A percentile compares a stretch with the other conserved stretches of the same genome.
These are phyloP conservation scores for Rhodophaea formosa DNA, from an alignment of 2,888 invertebrate genomes.

Conservation along the genomic window DNA sequence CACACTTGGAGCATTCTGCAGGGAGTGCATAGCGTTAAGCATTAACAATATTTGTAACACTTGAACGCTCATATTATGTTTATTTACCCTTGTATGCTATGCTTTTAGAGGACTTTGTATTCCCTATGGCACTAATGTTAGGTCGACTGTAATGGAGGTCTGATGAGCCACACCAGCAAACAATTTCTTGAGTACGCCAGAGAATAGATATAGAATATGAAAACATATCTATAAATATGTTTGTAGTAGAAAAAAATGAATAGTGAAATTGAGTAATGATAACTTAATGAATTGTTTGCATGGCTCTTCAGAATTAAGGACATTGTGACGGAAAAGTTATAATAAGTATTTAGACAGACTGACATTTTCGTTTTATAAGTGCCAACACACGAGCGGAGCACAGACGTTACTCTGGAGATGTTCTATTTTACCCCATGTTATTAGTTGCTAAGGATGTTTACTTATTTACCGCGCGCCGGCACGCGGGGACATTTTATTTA, in stretches of 20 bases:
- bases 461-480: conserved; percentile 37
- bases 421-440: conserved; percentile 57
- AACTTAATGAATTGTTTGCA: background rate
- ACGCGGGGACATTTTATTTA: conserved; percentile 37
- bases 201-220: background rate
- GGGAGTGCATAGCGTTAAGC: conserved; percentile 49
- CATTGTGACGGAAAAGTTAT: conserved; percentile 2
- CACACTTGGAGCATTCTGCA: conserved; percentile 41
- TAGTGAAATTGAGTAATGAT: background rate
- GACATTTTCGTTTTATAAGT: conserved; percentile 29
- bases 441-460: conserved; percentile 49
- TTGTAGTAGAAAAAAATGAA: background rate
- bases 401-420: conserved; percentile 37
- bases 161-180: conserved; percentile 1
- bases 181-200: background rate
- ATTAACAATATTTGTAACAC: conserved; percentile 46
- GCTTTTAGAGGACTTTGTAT: conserved; percentile 41
- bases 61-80: conserved; percentile 50
- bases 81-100: conserved; percentile 44
- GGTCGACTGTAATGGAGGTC: conserved; percentile 12
- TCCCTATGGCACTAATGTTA: conserved; percentile 34
- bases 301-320: background rate
- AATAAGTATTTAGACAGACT: conserved; percentile 16
- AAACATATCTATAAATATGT: conserved; percentile 15
- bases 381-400: conserved; percentile 29